A percentile compares a stretch with the other conserved stretches of the same genome.
Evolutionary conservation across 2,888 invertebrate genomes (phyloP).

Genomic region (Thalpophila matura): DNA sequence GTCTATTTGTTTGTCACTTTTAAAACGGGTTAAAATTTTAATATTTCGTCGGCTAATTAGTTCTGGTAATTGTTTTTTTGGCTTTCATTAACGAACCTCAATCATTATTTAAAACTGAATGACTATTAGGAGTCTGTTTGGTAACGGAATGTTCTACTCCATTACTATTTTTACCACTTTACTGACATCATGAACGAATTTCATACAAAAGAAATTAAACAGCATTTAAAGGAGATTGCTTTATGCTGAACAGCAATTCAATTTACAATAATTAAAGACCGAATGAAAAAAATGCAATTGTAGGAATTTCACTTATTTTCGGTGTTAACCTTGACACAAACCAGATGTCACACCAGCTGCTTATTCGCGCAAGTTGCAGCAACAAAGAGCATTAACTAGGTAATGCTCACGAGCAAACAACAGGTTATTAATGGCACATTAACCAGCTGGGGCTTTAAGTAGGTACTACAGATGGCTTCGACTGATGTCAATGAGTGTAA

Average conservation of each 20-base stretch:
- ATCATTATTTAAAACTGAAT: slow-evolving; percentile 33
- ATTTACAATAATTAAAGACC: no score
- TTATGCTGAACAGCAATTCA: background rate
- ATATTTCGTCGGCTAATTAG: slow-evolving; percentile 64
- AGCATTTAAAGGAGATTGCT: background rate
- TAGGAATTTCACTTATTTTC: background rate
- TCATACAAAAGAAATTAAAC: background rate
- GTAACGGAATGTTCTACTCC: background rate
- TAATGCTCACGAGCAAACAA: slow-evolving; percentile 32
- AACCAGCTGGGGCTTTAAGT: slow-evolving; percentile 25
- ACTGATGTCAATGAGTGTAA: slow-evolving; percentile 29
- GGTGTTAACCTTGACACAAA: slow-evolving; percentile 6
- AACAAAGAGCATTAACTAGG: slow-evolving; percentile 15
- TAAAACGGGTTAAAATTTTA: slow-evolving; percentile 64
- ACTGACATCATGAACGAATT: background rate
- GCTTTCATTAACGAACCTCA: slow-evolving; percentile 23
- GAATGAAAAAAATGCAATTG: background rate
- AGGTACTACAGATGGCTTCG: slow-evolving; percentile 28
- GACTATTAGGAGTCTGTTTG: background rate
- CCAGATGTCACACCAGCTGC: slow-evolving; percentile 34
- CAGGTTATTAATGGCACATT: slow-evolving; percentile 14
- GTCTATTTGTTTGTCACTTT: slow-evolving; percentile 70
- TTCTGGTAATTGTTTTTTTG: slow-evolving; percentile 57
- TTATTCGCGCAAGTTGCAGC: background rate
- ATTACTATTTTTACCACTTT: background rate